Base-by-base conservation (phyloP, 2,888 invertebrate genomes). In the Dicycla oo region DNA sequence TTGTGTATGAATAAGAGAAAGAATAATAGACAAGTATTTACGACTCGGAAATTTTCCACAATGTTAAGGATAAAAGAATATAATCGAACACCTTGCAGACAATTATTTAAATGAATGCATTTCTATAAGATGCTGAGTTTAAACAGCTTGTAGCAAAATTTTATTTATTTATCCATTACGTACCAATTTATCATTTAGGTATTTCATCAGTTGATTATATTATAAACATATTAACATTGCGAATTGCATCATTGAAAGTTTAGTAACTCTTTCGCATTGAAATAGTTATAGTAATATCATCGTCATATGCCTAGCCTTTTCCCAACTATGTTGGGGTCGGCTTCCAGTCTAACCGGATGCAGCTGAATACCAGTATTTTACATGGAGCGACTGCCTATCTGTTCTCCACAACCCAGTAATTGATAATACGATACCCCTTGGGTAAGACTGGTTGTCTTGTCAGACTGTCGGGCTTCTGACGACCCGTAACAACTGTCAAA, bases 71-170 rank as follows among this genome's bases (percentile, higher is more conserved):
- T 64, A 61, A 67, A 53, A 63, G 30, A 57, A 70, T 63, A 65
- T 56, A 66, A 23, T 53, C 65, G 78, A 77, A 78, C 82, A 84
- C 85, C 85, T 82, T 82, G 84, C 75, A 34, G n/a, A 51, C 49
- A 67, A 75, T 75, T 81, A 69, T 84, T 73, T 73, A 73, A 81
- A 84, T 81, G 13, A 69, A 80, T 80, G 70, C 70, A 71, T 72
- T 75, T 69, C 43, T 82, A 53, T 51, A 74, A 56, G 73, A 70
- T 78, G 75, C 69, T 72, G 62, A 68, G 71, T 68, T 57, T 57
- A 58, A 74, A 67, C 74, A 69, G 74, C 76, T 71, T 82, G 67
- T 69, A 64, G 69, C 62, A 23, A 68, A 65, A 66, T 57, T 58
- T 73, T 75, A 70, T 79, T 80, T 82, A 61, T 70, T 69, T 70